Base-by-base conservation (phyloP, 2,113 vertebrate genomes). In the Sus scrofa region DNA sequence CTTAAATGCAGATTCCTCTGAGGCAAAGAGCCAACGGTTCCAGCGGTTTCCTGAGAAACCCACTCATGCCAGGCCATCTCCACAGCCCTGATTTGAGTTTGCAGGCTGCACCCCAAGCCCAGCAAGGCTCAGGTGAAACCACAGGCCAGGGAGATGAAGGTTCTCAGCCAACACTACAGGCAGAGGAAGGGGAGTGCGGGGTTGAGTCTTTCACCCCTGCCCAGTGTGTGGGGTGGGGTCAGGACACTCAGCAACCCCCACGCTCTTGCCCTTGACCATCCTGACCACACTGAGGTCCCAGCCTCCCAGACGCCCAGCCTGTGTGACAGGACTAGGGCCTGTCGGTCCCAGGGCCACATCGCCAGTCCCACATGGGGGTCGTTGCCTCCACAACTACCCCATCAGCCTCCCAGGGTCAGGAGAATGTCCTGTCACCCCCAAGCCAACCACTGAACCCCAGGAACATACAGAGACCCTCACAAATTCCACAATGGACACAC, bases 1-100 rank as follows among this genome's bases (percentile, higher is more conserved):
- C 74, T 0, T 19, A 13, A 27, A 30, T 0, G 9, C 52, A 60
- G 5, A 37, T 4, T 4, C 32, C 12, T 7, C 0, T 0, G 30
- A 32, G 26, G 34, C 50, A 56, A 58, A 81, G 67, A 65, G 50
- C 6, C 0, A 1, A 67, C 44, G 30, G 26, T 15, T 37, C 82
- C 18, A 8, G 26, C 4, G 2, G 74, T 19, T 82, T 39, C 82
- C 13, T 1, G 7, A 77, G 60, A 83, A 18, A 20, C 44, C n/a
- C 24, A 15, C 34, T 26, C 54, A 32, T 22, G 10, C 77, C 52
- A 67, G 39, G 32, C 70, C 16, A 32, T 60, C 74, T 44, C 32
- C 50, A 77, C 2, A 1, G 56, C 8, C 50, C 50, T 26, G 2
- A 37, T 12, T 26, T 3, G 1, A 18, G 37, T n/a, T 67, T 32